phyloP scores from a whole-genome alignment of 2,888 invertebrate genomes.

The Dynastes grantii region DNA sequence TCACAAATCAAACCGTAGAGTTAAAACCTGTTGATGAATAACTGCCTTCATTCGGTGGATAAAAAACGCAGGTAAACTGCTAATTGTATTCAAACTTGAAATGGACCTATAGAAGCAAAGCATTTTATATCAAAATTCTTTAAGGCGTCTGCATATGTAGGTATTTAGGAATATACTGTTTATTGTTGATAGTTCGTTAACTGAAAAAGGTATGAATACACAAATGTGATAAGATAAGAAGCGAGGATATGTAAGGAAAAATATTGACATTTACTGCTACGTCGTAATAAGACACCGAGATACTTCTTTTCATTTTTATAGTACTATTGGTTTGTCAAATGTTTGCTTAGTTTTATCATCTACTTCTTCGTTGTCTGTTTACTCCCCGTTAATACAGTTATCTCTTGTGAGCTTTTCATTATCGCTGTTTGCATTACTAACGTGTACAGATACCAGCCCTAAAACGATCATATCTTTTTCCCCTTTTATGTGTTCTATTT shows the following conservation, averaged over 20 bases:
- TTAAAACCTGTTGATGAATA: too few relatives aligned
- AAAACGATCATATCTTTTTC: neutral
- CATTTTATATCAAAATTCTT: too few relatives aligned
- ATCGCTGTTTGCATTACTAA: conserved; percentile 30
- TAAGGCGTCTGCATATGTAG: too few relatives aligned
- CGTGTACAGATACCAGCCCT: neutral
- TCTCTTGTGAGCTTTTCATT: conserved; percentile 41
- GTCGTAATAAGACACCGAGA: conserved; percentile 26
- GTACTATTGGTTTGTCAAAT: conserved; percentile 12
- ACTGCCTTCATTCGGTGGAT: too few relatives aligned
- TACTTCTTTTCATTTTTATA: conserved; percentile 22
- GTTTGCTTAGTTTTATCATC: conserved; percentile 32
- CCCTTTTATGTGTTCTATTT: neutral
- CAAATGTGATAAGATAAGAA: conserved; percentile 39
- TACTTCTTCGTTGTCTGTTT: conserved; percentile 28
- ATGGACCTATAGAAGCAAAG: too few relatives aligned
- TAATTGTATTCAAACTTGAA: too few relatives aligned
- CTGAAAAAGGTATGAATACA: conserved; percentile 12
- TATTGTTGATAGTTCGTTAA: conserved; percentile 12
- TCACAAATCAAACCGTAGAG: too few relatives aligned
- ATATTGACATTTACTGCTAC: conserved; percentile 38
- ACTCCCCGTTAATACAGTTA: conserved; percentile 27
- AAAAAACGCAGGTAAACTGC: too few relatives aligned
- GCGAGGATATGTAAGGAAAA: conserved; percentile 25
- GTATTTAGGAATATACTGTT: neutral